Conservation (phyloP, 2,888 invertebrate genomes). For the Dryadula phaetusa region DNA sequence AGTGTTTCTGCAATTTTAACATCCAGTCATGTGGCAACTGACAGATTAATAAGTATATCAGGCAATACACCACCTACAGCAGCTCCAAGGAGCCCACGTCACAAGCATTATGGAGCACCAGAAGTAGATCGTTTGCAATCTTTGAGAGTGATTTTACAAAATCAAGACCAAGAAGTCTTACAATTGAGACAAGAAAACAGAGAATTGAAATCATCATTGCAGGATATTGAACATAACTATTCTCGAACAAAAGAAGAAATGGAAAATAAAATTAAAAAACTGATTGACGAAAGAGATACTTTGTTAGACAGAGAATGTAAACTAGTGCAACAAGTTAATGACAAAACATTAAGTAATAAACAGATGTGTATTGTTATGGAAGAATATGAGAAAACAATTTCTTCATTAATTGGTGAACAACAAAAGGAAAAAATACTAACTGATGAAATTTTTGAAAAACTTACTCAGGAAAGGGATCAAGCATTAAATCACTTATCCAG, state of each 20-base stretch:
- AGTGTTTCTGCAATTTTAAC: constrained; percentile 76
- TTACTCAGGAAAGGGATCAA: constrained; percentile 83
- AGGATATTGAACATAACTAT: constrained; percentile 65
- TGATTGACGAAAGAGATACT: constrained; percentile 65
- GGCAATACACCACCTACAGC: constrained; percentile 71
- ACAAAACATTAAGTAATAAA: constrained; percentile 70
- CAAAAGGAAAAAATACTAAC: constrained; percentile 85
- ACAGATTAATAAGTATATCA: constrained; percentile 71
- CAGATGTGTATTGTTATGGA: constrained; percentile 88
- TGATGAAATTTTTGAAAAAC: constrained; percentile 75
- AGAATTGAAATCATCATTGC: constrained; percentile 66
- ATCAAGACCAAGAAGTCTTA: constrained; percentile 73
- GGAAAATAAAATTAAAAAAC: constrained; percentile 65
- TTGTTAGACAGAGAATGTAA: constrained; percentile 63
- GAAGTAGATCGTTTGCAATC: constrained; percentile 69
- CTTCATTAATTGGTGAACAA: constrained; percentile 88
- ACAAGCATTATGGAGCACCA: constrained; percentile 55
- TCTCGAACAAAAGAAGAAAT: constrained; percentile 63
- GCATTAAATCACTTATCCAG: constrained; percentile 84
- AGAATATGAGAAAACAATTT: constrained; percentile 92
- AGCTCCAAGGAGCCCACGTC: constrained; percentile 68
- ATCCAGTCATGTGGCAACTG: constrained; percentile 71
- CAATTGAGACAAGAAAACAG: constrained; percentile 70
- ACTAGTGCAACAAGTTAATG: constrained; percentile 66
- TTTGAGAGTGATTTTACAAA: constrained; percentile 67